Conservation (phyloP, 2,888 invertebrate species). For the Pollenia griseotomentosa region DNA sequence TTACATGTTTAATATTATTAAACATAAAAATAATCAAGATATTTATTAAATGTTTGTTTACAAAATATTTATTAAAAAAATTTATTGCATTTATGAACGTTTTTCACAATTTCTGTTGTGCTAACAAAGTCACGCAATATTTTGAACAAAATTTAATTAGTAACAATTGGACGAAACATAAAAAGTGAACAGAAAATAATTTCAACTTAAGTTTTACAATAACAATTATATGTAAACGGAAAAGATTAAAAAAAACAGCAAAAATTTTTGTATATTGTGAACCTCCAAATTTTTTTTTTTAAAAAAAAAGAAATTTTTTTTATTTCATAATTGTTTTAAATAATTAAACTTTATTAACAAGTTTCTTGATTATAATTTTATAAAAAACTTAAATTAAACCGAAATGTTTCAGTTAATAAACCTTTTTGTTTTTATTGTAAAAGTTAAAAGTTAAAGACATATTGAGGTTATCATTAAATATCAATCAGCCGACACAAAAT, state of each 20-base stretch:
- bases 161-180: constrained; percentile 26
- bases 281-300: neutral
- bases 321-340: neutral
- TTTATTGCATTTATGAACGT: constrained; percentile 57
- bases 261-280: too few species aligned
- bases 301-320: neutral
- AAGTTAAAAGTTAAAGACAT: constrained; percentile 59
- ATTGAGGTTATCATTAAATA: constrained; percentile 70
- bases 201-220: neutral
- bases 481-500: constrained; percentile 65
- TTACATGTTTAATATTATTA: neutral
- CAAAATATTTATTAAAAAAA: constrained; percentile 39
- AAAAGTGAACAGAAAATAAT: constrained; percentile 11
- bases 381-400: neutral
- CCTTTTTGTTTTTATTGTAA: constrained; percentile 9
- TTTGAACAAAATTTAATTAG: constrained; percentile 47
- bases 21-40: constrained; percentile 50
- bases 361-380: neutral
- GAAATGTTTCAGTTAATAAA: neutral
- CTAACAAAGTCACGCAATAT: constrained; percentile 65
- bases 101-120: constrained; percentile 19
- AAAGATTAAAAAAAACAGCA: neutral
- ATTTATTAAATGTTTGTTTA: constrained; percentile 28
- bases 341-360: constrained; percentile 34
- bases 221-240: neutral